phyloP scores from a whole-genome alignment of 2,888 invertebrate genomes.

The Anoplius nigerrimus region DNA sequence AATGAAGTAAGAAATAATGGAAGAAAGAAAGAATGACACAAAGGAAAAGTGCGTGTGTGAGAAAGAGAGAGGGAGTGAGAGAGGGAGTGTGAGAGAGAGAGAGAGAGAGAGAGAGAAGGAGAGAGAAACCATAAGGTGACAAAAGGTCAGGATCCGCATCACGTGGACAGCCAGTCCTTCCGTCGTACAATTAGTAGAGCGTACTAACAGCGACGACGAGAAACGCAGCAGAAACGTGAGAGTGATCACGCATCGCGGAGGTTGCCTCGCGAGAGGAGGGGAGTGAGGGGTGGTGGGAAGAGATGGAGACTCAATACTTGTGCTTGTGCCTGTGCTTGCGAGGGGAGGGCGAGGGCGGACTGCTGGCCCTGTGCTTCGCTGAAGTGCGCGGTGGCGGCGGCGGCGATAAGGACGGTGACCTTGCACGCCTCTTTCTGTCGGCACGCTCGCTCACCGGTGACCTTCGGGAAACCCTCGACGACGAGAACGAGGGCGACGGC shows the following conservation, averaged over 20 bases:
- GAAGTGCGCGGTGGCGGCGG: conserved; percentile 67
- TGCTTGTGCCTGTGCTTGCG: conserved; percentile 78
- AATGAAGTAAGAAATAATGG: too few species aligned
- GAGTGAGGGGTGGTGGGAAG: conserved; percentile 12
- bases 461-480: conserved; percentile 62
- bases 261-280: background rate
- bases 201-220: too few species aligned
- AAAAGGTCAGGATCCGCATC: background rate
- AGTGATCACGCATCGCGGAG: too few species aligned
- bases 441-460: conserved; percentile 62
- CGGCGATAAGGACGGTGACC: conserved; percentile 72
- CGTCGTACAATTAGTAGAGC: too few species aligned
- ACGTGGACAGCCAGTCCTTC: too few species aligned
- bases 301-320: conserved; percentile 76
- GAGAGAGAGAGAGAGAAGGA: background rate
- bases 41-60: too few species aligned
- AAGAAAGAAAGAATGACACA: too few species aligned
- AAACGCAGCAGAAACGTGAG: too few species aligned
- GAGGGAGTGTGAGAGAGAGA: too few species aligned
- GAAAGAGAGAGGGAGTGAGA: too few species aligned
- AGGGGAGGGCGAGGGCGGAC: conserved; percentile 75
- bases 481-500: conserved; percentile 69
- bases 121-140: background rate
- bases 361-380: conserved; percentile 65
- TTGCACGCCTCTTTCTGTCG: conserved; percentile 66